Percentiles rank a stretch among this genome's conserved stretches.
Conservation (phyloP, 2,888 invertebrate genomes). For the Pandemis heparana region DNA sequence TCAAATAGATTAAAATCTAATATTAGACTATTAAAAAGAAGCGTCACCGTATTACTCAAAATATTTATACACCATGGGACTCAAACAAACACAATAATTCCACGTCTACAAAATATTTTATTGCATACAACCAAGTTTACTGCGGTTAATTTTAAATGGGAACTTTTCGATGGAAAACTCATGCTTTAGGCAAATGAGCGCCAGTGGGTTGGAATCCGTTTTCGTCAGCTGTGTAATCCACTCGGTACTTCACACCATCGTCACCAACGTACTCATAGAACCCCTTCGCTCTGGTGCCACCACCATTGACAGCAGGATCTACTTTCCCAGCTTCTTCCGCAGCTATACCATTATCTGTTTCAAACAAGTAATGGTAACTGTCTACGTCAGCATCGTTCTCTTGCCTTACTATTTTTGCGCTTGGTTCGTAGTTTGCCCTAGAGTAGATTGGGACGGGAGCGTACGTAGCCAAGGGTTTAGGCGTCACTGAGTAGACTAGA, state of each 20-base stretch:
- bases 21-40: too few relatives aligned
- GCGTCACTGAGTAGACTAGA: constrained; percentile 49
- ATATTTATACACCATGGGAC: background rate
- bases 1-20: background rate
- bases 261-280: constrained; percentile 89
- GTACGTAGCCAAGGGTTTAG: constrained; percentile 43
- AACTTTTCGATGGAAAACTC: constrained; percentile 21
- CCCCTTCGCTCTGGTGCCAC: constrained; percentile 87
- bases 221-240: constrained; percentile 87
- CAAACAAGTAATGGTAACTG: constrained; percentile 86
- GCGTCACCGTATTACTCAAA: background rate
- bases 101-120: constrained; percentile 32
- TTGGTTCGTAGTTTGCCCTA: constrained; percentile 67
- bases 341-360: constrained; percentile 88
- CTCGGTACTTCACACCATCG: constrained; percentile 84
- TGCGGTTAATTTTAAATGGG: constrained; percentile 28
- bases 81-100: constrained; percentile 3
- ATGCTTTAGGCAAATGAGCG: constrained; percentile 77
- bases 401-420: constrained; percentile 84
- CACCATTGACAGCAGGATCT: constrained; percentile 79
- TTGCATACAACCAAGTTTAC: background rate
- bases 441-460: constrained; percentile 50
- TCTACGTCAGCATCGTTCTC: constrained; percentile 80
- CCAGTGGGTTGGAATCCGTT: constrained; percentile 85
- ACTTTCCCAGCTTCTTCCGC: constrained; percentile 87